These are phyloP conservation scores for Eira barbara DNA, from an alignment of 2,113 vertebrate genomes.

Conservation along the genomic window DNA sequence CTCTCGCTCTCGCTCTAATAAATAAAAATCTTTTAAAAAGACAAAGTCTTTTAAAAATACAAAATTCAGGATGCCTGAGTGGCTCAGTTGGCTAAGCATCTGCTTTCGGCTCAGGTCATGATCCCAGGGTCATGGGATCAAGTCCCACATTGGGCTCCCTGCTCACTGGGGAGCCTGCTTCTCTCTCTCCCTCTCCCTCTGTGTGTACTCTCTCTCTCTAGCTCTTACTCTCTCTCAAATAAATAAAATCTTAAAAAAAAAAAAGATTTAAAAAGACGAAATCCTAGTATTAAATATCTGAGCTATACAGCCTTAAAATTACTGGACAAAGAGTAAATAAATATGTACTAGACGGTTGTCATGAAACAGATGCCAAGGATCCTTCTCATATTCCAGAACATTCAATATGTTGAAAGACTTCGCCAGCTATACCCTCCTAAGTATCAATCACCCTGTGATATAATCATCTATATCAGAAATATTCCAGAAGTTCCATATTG, in stretches of 20 bases:
- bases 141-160: no score
- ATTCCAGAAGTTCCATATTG: not conserved
- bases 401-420: not conserved
- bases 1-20: not conserved
- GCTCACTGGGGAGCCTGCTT: not conserved
- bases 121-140: no score
- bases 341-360: not conserved
- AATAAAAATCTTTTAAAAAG: not conserved
- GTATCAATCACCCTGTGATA: not conserved
- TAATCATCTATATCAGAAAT: not conserved
- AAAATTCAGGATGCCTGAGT: no score
- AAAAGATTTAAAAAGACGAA: not conserved
- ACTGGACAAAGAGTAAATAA: not conserved
- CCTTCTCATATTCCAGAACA: not conserved
- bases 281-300: conserved; percentile 23
- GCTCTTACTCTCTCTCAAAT: not conserved
- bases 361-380: not conserved
- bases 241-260: not conserved
- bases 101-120: no score
- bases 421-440: not conserved
- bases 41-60: not conserved
- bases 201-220: no score
- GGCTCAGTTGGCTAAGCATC: no score
- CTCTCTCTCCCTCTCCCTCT: not conserved
- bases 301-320: not conserved